These are phyloP conservation scores for Dendroctonus valens DNA, from an alignment of 1,140 invertebrate genomes.

Conservation along the genomic window DNA sequence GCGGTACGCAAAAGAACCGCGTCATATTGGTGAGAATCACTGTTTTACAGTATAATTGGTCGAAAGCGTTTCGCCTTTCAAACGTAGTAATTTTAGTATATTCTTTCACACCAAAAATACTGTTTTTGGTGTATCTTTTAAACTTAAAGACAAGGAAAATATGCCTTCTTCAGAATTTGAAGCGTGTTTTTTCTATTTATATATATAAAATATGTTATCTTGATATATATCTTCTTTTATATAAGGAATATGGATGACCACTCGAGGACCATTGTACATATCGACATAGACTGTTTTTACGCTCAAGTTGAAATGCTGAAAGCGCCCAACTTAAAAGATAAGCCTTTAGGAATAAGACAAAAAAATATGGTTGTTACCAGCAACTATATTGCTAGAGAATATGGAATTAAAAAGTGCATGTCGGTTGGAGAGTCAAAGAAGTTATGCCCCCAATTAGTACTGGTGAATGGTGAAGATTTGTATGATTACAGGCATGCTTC, in stretches of 20 bases:
- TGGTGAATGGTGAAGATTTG: conserved; percentile 75
- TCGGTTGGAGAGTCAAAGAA: conserved; percentile 64
- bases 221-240: too few species aligned
- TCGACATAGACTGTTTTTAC: conserved; percentile 80
- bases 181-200: too few species aligned
- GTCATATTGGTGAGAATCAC: too few species aligned
- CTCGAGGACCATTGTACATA: conserved; percentile 66
- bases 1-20: too few species aligned
- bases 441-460: conserved; percentile 65
- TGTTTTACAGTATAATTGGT: too few species aligned
- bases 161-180: too few species aligned
- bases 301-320: conserved; percentile 77
- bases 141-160: too few species aligned
- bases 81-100: too few species aligned
- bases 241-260: conserved; percentile 48
- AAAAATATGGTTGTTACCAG: conserved; percentile 77
- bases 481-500: conserved; percentile 71
- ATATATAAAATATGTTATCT: too few species aligned
- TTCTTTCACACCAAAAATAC: too few species aligned
- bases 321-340: conserved; percentile 61
- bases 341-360: conserved; percentile 75
- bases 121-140: too few species aligned
- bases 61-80: too few species aligned
- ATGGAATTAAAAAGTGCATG: conserved; percentile 74
- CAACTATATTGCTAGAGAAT: conserved; percentile 72